Conservation (phyloP, 2,888 invertebrate genomes). For the Crepidodera aurea region DNA sequence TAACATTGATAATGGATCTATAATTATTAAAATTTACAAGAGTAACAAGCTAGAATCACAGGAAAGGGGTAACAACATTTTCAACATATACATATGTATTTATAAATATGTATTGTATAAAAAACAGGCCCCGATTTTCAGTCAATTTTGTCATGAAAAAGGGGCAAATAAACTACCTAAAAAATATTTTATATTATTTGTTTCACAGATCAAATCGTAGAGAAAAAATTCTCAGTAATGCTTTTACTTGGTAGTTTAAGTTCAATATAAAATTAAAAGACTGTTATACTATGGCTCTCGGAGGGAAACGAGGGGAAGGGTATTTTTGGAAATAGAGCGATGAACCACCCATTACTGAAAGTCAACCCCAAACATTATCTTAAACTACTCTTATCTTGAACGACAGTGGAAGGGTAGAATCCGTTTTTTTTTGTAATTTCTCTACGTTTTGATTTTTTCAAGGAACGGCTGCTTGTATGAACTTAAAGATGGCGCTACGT, state of each 20-base stretch:
- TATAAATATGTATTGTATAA: constrained; percentile 11
- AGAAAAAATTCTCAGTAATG: background rate
- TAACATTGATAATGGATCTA: constrained; percentile 42
- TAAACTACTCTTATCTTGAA: too few species aligned
- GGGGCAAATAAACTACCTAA: constrained; percentile 5
- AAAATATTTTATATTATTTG: background rate
- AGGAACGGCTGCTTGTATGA: constrained; percentile 9
- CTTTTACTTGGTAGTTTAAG: too few species aligned
- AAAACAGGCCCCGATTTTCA: constrained; percentile 24
- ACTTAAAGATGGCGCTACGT: background rate
- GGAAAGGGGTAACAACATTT: constrained; percentile 50
- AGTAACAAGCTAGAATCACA: constrained; percentile 60
- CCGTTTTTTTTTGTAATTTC: background rate
- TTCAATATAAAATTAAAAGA: too few species aligned
- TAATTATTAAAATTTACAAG: constrained; percentile 55
- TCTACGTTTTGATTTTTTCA: background rate
- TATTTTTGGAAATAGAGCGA: too few species aligned
- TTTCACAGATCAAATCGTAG: background rate
- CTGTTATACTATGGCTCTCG: too few species aligned
- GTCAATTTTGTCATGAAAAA: constrained; percentile 12
- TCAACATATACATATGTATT: constrained; percentile 23
- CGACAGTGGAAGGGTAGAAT: too few species aligned
- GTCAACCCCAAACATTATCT: too few species aligned
- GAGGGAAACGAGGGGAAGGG: too few species aligned
- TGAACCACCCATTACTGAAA: too few species aligned